Base-by-base conservation (phyloP, 2,113 vertebrate species). In the Erythrolamprus reginae region DNA sequence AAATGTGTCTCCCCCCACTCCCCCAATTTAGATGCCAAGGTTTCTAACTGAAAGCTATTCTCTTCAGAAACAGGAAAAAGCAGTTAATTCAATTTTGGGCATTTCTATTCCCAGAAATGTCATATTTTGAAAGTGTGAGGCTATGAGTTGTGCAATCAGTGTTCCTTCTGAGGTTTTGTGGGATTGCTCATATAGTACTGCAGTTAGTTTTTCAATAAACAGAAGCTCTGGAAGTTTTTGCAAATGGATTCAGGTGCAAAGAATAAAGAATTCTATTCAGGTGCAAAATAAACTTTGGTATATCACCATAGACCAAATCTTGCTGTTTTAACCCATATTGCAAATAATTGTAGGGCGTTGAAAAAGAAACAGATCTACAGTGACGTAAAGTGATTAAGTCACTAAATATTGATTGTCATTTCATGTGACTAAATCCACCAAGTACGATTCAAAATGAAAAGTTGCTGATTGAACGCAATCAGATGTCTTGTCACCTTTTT, bases 1-100 rank as follows among this genome's bases (percentile, higher is more conserved):
- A 88, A 65, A 28, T 5, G 56, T 24, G 6, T n/a, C n/a, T n/a
- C n/a, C n/a, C n/a, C n/a, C n/a, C n/a, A n/a, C n/a, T 19, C 86
- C 8, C 33, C 51, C 1, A 24, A 70, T 77, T 86, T 50, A 89
- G 82, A 85, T 94, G 61, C 90, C 70, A 95, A 82, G 38, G 89
- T 92, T 91, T 92, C 82, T 95, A 90, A 91, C 93, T 92, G 58
- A 94, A 93, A 84, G 91, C 92, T 90, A 52, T 94, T 92, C 92
- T 87, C 82, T 94, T 86, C 52, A 86, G 42, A 56, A 94, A 92
- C 48, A 91, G 93, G 89, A 83, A 94, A 95, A 90, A 88, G 28
- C 45, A 94, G 92, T 94, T 93, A 94, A 94, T 93, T 94, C 33
- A 92, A 90, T 86, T 93, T 89, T 86, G 93, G 95, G 91, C 65